Evolutionary conservation across 2,888 invertebrate species (phyloP).

Genomic region (Agrypnus murinus): DNA sequence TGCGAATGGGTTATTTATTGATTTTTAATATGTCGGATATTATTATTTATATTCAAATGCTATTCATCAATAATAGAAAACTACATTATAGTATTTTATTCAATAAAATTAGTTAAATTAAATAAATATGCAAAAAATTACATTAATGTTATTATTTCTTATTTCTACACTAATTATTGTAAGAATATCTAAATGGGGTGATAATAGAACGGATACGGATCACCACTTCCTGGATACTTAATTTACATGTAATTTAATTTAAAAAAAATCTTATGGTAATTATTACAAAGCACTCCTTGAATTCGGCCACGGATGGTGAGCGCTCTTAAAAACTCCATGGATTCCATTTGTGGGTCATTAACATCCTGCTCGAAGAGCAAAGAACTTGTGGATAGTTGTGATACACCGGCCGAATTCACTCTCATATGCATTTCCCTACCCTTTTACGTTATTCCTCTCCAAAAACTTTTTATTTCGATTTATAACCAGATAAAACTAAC

Average conservation of each 20-base stretch:
- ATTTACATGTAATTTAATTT: conserved; percentile 1
- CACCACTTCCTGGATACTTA: conserved; percentile 5
- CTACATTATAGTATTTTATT: no score
- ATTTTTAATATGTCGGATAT: conserved; percentile 7
- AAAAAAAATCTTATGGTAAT: no score
- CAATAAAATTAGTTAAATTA: no score
- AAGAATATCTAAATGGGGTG: no score
- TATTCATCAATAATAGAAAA: no score
- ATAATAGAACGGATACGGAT: conserved; percentile 2
- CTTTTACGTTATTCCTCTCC: not conserved
- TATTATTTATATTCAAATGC: no score
- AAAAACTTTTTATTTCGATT: not conserved
- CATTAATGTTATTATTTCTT: no score
- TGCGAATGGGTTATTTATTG: conserved; percentile 2
- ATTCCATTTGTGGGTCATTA: conserved; percentile 45
- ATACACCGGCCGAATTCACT: conserved; percentile 24
- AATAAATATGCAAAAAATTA: no score
- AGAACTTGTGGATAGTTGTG: conserved; percentile 37
- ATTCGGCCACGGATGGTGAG: conserved; percentile 22
- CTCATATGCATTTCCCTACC: conserved; percentile 5
- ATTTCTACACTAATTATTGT: no score
- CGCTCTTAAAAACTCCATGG: conserved; percentile 23
- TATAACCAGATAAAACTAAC: no score
- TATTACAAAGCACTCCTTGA: not conserved
- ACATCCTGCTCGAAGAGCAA: conserved; percentile 37